Conservation (phyloP, 35 echinoderm and acorn worm species). For the Heliocidaris tuberculata region DNA sequence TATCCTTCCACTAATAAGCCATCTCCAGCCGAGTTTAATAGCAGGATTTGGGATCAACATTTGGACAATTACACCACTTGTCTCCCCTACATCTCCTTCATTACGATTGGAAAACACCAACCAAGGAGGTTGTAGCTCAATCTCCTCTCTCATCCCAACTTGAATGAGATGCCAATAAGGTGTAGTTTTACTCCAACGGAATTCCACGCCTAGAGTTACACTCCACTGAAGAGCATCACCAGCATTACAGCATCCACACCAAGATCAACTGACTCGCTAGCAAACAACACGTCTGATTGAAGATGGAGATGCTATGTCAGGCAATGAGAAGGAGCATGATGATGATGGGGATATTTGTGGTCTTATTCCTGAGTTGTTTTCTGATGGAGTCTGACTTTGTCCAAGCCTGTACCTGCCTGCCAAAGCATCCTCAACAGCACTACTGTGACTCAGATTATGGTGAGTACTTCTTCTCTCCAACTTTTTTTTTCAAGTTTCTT, state of each 20-base stretch:
- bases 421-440: slow-evolving; percentile 79
- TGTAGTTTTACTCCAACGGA: neutral
- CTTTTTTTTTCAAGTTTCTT: too few relatives aligned
- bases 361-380: slow-evolving; percentile 49
- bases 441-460: slow-evolving; percentile 82
- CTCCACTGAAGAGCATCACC: neutral
- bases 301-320: neutral
- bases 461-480: slow-evolving; percentile 45
- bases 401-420: slow-evolving; percentile 64
- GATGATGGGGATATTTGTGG: neutral
- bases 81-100: neutral
- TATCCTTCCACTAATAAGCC: neutral
- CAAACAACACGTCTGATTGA: neutral
- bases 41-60: neutral
- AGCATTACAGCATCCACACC: neutral
- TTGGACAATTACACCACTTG: neutral
- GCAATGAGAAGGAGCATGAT: neutral
- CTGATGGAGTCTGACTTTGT: slow-evolving; percentile 45
- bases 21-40: neutral
- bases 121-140: neutral
- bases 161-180: slow-evolving; percentile 30
- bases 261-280: neutral
- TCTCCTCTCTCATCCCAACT: neutral
- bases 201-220: slow-evolving; percentile 43
- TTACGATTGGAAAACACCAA: neutral